Evolutionary conservation across 2,113 vertebrate genomes (phyloP).

Genomic region (Stigmatopora argus): DNA sequence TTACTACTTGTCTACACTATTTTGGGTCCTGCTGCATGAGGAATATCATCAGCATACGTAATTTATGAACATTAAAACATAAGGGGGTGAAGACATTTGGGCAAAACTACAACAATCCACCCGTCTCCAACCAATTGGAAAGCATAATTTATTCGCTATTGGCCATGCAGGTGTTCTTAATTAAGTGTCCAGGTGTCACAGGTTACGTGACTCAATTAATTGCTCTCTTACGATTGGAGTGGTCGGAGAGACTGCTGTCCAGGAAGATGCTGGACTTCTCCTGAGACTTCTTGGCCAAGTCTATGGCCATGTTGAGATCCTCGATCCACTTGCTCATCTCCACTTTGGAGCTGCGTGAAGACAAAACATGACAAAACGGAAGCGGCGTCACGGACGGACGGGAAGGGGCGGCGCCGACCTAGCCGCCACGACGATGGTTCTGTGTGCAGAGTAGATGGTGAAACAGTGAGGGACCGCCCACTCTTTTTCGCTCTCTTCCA

Average conservation of each 20-base stretch:
- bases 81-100: no score
- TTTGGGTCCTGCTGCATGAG: no score
- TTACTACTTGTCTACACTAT: no score
- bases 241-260: constrained; percentile 57
- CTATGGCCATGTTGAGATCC: constrained; percentile 84
- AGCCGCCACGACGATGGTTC: constrained; percentile 89
- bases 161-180: not conserved
- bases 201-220: not conserved
- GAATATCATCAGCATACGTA: no score
- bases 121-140: not conserved
- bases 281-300: constrained; percentile 78
- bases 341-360: constrained; percentile 75
- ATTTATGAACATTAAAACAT: no score
- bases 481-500: constrained; percentile 85
- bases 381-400: not conserved
- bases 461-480: constrained; percentile 88
- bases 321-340: constrained; percentile 94
- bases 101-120: no score
- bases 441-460: constrained; percentile 90
- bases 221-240: constrained; percentile 76
- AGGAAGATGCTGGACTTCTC: constrained; percentile 70
- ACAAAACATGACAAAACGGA: not conserved
- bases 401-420: constrained; percentile 67
- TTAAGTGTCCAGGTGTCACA: not conserved
- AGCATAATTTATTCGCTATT: not conserved